These are phyloP conservation scores for Cosmopolites sordidus DNA, from an alignment of 2,888 invertebrate species.

Conservation along the genomic window DNA sequence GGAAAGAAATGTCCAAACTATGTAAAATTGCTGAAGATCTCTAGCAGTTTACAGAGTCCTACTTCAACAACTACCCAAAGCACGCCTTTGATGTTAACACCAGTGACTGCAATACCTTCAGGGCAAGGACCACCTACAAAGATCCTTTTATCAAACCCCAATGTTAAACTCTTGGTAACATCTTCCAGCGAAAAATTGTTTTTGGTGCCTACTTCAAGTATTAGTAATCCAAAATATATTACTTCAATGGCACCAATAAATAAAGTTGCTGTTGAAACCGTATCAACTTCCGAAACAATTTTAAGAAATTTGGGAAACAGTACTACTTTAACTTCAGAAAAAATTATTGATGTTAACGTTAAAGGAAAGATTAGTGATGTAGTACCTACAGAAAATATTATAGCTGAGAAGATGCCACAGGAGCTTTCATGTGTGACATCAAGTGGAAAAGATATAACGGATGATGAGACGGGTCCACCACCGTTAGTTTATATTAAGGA, in stretches of 20 bases:
- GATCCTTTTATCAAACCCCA: background rate
- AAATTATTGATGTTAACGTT: background rate
- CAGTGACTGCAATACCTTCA: background rate
- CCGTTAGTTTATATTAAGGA: conserved; percentile 3
- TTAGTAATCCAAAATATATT: conserved; percentile 1
- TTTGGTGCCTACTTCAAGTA: conserved; percentile 6
- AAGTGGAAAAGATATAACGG: background rate
- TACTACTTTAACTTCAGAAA: background rate
- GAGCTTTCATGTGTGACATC: background rate
- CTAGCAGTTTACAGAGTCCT: background rate
- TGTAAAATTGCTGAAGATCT: background rate
- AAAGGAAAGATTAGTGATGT: background rate
- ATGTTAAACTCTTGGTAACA: conserved; percentile 8
- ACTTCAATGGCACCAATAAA: conserved; percentile 14
- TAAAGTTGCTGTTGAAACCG: conserved; percentile 12
- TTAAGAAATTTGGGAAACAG: background rate
- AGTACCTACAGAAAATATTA: background rate
- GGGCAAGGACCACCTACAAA: background rate
- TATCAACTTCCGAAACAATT: conserved; percentile 6
- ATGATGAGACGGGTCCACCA: conserved; percentile 4
- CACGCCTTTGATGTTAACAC: background rate
- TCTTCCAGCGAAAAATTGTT: conserved; percentile 4
- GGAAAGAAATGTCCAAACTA: background rate
- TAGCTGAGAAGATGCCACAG: background rate
- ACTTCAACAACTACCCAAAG: background rate